Percentiles rank a stretch among this genome's conserved stretches.
These are phyloP conservation scores for Sturnira hondurensis DNA, from an alignment of 2,113 vertebrate genomes.

Conservation along the genomic window DNA sequence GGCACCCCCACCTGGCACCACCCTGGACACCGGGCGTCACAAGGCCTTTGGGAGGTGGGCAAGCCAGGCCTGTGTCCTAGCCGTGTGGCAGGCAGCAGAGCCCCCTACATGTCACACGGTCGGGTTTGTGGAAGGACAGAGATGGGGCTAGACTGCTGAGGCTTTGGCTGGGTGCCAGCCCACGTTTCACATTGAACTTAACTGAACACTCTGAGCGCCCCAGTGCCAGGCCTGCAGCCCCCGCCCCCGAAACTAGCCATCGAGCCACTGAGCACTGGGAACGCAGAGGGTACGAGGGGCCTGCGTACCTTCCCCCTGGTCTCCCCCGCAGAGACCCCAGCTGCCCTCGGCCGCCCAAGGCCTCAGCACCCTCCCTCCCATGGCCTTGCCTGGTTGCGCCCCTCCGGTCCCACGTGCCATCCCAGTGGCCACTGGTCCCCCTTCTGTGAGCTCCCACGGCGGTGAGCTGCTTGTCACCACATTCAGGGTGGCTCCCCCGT, in stretches of 20 bases:
- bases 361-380: not conserved
- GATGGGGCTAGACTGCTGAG: accelerated
- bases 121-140: not conserved
- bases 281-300: too few relatives aligned
- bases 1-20: accelerated
- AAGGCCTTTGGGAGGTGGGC: not conserved
- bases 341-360: accelerated
- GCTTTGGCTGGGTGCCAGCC: not conserved
- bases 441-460: too few relatives aligned
- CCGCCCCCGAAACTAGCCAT: accelerated
- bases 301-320: accelerated
- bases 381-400: not conserved
- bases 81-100: too few relatives aligned
- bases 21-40: accelerated
- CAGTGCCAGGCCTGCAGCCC: too few relatives aligned
- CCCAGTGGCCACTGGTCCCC: not conserved
- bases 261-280: too few relatives aligned
- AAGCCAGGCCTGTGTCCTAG: accelerated
- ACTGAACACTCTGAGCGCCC: too few relatives aligned
- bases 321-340: not conserved
- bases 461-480: accelerated
- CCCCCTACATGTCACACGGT: accelerated
- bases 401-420: accelerated
- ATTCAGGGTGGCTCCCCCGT: not conserved
- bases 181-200: accelerated